A percentile compares a stretch with the other conserved stretches of the same genome.
Conservation (phyloP, 2,113 vertebrate genomes). For the Gallinago undulata region DNA sequence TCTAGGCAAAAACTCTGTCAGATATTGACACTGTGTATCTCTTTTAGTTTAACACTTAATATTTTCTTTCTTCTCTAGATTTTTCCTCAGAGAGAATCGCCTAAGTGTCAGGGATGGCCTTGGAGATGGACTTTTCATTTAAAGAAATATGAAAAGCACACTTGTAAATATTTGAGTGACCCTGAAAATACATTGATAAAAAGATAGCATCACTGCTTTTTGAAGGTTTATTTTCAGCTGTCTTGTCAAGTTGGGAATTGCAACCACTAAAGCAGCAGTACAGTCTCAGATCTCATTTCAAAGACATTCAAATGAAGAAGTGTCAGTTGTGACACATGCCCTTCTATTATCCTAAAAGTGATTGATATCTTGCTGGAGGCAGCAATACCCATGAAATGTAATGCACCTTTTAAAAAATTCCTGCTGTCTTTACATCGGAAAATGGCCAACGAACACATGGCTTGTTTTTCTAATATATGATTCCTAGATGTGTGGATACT, state of each 20-base stretch:
- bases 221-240: background rate
- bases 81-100: background rate
- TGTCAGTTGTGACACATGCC: background rate
- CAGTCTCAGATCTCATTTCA: slow-evolving; percentile 20
- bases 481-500: background rate
- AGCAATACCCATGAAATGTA: background rate
- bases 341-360: background rate
- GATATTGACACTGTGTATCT: background rate
- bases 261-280: background rate
- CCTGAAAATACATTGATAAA: background rate
- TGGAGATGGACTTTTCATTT: background rate
- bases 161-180: background rate
- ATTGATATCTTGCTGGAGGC: background rate
- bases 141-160: background rate
- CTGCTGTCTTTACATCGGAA: background rate
- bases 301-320: slow-evolving; percentile 17
- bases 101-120: rapidly evolving
- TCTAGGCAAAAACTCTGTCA: background rate
- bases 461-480: background rate
- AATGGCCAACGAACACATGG: background rate
- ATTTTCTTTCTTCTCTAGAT: background rate
- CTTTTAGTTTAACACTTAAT: background rate
- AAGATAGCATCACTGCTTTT: background rate
- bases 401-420: background rate
- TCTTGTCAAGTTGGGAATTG: background rate